phyloP scores from a whole-genome alignment of 2,888 invertebrate genomes.

The Trissonchulus latispiculum region DNA sequence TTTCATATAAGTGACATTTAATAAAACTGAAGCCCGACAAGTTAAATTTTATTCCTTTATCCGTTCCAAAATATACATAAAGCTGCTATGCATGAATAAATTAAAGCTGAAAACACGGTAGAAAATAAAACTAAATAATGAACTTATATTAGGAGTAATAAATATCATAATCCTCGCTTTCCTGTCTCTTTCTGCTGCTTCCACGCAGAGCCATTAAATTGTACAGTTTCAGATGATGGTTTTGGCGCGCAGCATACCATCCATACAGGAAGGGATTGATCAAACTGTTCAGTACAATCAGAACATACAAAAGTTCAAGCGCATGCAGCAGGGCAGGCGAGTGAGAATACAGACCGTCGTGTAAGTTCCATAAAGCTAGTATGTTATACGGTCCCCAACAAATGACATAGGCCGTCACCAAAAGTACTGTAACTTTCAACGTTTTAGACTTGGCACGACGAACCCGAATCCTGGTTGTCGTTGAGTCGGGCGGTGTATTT shows the following conservation, averaged over 20 bases:
- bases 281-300: slow-evolving; percentile 11
- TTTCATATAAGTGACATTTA: no score
- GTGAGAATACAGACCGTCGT: neutral
- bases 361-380: neutral
- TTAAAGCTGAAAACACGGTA: no score
- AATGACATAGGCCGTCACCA: neutral
- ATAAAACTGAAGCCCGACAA: no score
- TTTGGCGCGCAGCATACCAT: neutral
- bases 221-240: neutral
- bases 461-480: neutral
- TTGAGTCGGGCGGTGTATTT: neutral
- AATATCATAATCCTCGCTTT: no score
- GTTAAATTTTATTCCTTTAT: no score
- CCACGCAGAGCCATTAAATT: neutral
- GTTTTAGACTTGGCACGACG: slow-evolving; percentile 8
- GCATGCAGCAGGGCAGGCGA: neutral
- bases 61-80: no score
- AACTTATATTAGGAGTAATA: no score
- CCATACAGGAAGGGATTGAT: slow-evolving; percentile 11
- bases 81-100: no score
- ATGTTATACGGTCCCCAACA: slow-evolving; percentile 10
- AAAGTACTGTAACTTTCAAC: neutral
- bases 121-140: no score
- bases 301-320: neutral
- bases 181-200: no score